Conservation (phyloP, 2,113 vertebrate species). For the Forbesichthys papilliferus region DNA sequence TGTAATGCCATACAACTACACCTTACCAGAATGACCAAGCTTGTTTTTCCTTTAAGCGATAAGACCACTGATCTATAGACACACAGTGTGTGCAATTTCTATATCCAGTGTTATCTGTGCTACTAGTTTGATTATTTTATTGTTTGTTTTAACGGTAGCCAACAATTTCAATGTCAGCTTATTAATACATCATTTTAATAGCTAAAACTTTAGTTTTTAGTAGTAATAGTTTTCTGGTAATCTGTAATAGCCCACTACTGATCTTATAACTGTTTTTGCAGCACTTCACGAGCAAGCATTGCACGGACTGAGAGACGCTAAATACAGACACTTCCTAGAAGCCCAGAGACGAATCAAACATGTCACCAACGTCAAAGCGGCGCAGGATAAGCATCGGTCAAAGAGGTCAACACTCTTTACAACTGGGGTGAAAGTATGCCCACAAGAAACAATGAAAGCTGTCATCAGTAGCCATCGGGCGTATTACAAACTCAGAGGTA, state of each 20-base stretch:
- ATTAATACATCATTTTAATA: too few relatives aligned
- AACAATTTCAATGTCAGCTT: too few relatives aligned
- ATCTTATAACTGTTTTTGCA: constrained; percentile 62
- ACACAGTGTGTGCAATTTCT: background rate
- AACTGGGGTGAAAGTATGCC: constrained; percentile 87
- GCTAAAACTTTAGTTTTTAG: too few relatives aligned
- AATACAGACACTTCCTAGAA: constrained; percentile 76
- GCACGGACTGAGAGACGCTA: constrained; percentile 80
- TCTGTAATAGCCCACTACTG: background rate
- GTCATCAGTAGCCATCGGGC: constrained; percentile 86
- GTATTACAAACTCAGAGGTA: constrained; percentile 93
- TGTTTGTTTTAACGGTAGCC: too few relatives aligned
- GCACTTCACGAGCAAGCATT: constrained; percentile 71
- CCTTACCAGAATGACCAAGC: constrained; percentile 21
- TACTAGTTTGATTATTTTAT: too few relatives aligned
- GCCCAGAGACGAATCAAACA: constrained; percentile 71
- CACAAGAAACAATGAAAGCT: constrained; percentile 86
- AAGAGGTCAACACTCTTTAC: constrained; percentile 84
- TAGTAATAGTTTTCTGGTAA: too few relatives aligned
- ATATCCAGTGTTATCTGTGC: too few relatives aligned
- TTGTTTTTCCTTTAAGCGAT: constrained; percentile 40
- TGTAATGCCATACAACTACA: constrained; percentile 39
- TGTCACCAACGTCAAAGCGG: constrained; percentile 68
- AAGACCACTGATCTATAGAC: constrained; percentile 14
- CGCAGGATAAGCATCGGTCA: constrained; percentile 75